These are phyloP conservation scores for Panagrolaimus sp. DNA, from an alignment of 1,140 invertebrate species.

Conservation along the genomic window DNA sequence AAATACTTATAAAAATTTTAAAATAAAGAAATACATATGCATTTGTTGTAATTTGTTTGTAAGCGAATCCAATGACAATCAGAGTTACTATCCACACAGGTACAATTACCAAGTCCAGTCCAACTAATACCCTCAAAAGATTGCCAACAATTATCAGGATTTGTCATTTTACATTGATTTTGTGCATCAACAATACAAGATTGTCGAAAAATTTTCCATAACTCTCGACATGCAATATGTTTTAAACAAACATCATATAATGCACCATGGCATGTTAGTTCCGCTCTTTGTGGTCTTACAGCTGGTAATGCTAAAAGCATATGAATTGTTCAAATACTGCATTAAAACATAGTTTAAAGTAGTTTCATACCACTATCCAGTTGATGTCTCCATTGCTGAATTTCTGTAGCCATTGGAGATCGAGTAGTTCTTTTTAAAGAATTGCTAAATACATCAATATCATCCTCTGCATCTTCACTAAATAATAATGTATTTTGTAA, in stretches of 20 bases:
- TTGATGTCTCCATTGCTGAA: slow-evolving; percentile 25
- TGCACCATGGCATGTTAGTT: slow-evolving; percentile 39
- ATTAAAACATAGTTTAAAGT: too few species aligned
- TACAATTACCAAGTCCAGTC: slow-evolving; percentile 52
- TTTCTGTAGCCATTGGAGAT: slow-evolving; percentile 12
- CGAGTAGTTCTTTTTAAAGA: slow-evolving; percentile 4
- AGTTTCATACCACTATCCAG: slow-evolving; percentile 22
- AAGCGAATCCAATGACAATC: slow-evolving; percentile 57
- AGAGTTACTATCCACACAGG: slow-evolving; percentile 45
- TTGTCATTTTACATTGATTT: slow-evolving; percentile 52
- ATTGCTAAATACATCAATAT: slow-evolving; percentile 7
- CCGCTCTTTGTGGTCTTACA: neutral
- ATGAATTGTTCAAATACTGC: neutral
- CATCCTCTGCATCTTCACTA: neutral
- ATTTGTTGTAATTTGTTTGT: slow-evolving; percentile 57
- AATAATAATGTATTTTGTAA: slow-evolving; percentile 9
- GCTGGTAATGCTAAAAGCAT: neutral
- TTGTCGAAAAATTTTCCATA: slow-evolving; percentile 51
- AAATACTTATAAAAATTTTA: slow-evolving; percentile 18
- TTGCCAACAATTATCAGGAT: slow-evolving; percentile 55
- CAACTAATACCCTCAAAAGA: slow-evolving; percentile 55
- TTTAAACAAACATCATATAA: slow-evolving; percentile 48
- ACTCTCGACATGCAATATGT: slow-evolving; percentile 52
- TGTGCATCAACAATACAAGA: slow-evolving; percentile 51
- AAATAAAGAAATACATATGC: slow-evolving; percentile 46